Conservation (phyloP, 2,113 vertebrate species). For the Neolamprologus cancellatus region DNA sequence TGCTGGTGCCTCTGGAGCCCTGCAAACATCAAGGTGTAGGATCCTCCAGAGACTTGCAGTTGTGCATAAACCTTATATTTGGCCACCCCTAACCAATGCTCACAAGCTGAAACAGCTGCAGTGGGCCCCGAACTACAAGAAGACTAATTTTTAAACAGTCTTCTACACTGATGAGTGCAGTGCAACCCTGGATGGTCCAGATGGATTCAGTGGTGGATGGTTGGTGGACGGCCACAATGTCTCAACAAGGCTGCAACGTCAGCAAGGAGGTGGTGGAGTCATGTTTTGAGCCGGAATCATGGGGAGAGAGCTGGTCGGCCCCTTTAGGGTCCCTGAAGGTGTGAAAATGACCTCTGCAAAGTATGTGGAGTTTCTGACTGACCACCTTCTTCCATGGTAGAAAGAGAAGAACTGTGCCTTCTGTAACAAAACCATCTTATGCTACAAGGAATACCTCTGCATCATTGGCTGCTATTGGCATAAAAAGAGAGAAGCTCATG, state of each 20-base stretch:
- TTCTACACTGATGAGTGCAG: not conserved
- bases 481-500: fast-evolving
- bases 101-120: fast-evolving
- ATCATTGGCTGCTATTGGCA: not conserved
- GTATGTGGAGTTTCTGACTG: too few species aligned
- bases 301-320: fast-evolving
- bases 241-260: fast-evolving
- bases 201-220: not conserved
- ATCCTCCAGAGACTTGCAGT: not conserved
- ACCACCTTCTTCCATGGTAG: not conserved
- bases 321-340: too few species aligned
- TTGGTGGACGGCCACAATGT: not conserved
- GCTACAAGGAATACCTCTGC: not conserved
- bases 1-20: not conserved
- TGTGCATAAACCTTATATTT: not conserved
- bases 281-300: not conserved
- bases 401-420: not conserved
- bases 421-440: not conserved
- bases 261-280: not conserved
- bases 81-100: not conserved
- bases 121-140: fast-evolving
- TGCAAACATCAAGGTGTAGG: not conserved
- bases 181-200: not conserved
- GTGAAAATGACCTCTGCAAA: too few species aligned
- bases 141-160: not conserved